A percentile compares a stretch with the other conserved stretches of the same genome.
phyloP scores from a whole-genome alignment of 2,113 vertebrate species.

The Phaethon lepturus region DNA sequence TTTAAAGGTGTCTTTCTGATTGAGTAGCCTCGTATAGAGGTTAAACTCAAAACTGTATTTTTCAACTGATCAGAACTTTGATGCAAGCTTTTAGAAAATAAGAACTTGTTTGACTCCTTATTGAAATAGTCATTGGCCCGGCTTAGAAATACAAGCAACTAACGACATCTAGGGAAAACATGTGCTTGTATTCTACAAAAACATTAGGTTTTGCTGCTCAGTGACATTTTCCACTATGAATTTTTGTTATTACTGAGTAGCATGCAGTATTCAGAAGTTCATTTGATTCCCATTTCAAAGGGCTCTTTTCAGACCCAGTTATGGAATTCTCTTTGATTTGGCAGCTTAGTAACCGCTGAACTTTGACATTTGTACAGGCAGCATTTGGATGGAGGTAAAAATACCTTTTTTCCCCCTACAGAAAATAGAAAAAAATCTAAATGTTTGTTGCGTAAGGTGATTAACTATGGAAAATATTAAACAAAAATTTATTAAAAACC shows the following conservation, averaged over 20 bases:
- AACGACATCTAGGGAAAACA: background rate
- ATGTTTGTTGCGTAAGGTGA: background rate
- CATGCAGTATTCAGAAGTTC: constrained; percentile 8
- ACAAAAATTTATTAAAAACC: background rate
- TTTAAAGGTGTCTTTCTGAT: background rate
- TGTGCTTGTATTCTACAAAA: background rate
- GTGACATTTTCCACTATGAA: background rate
- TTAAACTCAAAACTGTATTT: background rate
- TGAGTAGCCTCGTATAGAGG: background rate
- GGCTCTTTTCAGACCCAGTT: background rate
- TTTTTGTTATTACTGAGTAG: background rate
- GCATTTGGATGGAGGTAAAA: background rate
- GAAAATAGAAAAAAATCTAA: background rate
- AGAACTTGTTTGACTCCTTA: background rate
- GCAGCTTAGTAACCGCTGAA: background rate
- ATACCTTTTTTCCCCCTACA: background rate
- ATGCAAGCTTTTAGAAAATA: background rate
- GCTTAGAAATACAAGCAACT: background rate
- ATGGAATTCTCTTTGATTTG: background rate
- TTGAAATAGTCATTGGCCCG: background rate
- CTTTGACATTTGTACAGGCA: background rate
- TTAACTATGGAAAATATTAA: background rate
- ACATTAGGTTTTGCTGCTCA: background rate
- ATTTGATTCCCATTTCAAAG: constrained; percentile 15
- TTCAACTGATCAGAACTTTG: background rate